Conservation (phyloP, 2,113 vertebrate genomes). For the Silurus meridionalis region DNA sequence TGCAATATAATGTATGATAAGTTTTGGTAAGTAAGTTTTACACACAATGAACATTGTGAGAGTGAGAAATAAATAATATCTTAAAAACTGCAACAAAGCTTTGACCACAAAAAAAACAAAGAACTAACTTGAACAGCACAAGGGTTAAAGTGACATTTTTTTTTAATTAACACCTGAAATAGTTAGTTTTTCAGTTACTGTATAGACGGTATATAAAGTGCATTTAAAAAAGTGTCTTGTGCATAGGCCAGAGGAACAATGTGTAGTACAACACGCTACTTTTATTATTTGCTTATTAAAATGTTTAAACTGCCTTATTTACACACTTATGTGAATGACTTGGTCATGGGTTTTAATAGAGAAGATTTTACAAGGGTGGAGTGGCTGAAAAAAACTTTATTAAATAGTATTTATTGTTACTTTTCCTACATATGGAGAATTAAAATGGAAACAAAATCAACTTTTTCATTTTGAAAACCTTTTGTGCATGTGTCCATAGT, state of each 20-base stretch:
- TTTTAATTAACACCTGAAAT: neutral
- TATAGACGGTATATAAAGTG: neutral
- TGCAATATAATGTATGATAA: neutral
- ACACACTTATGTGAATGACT: slow-evolving; percentile 55
- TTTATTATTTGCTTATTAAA: neutral
- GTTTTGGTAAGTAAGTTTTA: neutral
- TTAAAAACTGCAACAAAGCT: neutral
- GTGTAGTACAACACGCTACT: neutral
- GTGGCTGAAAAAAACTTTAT: neutral
- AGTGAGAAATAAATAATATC: no score
- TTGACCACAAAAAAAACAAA: slow-evolving; percentile 6
- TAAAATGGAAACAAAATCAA: slow-evolving; percentile 36
- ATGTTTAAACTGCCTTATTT: slow-evolving; percentile 60
- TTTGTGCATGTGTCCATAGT: neutral
- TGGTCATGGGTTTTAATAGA: slow-evolving; percentile 52
- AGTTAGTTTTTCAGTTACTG: neutral
- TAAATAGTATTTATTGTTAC: slow-evolving; percentile 39
- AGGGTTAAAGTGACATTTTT: neutral
- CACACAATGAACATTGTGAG: neutral
- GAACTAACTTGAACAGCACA: slow-evolving; percentile 53
- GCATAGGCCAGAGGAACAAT: neutral
- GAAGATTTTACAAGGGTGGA: slow-evolving; percentile 10
- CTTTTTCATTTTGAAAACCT: neutral
- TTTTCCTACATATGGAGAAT: slow-evolving; percentile 54
- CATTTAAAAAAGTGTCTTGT: neutral